A percentile compares a stretch with the other conserved stretches of the same genome.
These are phyloP conservation scores for Pipistrellus kuhlii DNA, from an alignment of 2,797 vertebrate species.

Conservation along the genomic window DNA sequence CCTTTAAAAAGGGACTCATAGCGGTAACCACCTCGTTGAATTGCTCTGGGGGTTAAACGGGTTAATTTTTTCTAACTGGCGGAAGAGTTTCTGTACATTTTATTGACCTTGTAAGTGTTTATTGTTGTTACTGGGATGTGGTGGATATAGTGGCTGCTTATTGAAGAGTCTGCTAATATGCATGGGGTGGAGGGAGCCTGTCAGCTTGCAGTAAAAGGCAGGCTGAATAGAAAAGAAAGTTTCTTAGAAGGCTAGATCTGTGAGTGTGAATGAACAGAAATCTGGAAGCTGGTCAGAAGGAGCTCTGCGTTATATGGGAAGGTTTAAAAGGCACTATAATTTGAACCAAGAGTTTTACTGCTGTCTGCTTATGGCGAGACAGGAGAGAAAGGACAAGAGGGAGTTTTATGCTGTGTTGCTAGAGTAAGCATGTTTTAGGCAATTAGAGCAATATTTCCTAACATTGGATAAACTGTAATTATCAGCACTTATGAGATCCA, in stretches of 20 bases:
- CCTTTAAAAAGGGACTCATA: background rate
- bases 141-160: background rate
- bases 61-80: background rate
- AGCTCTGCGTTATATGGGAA: background rate
- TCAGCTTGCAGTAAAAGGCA: background rate
- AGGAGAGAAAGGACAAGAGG: background rate
- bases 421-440: background rate
- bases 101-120: background rate
- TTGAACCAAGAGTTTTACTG: background rate
- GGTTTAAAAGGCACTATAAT: background rate
- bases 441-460: constrained; percentile 49
- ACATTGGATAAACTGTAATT: constrained; percentile 35
- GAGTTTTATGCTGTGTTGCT: background rate
- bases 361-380: background rate
- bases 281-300: background rate
- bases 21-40: background rate
- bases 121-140: background rate
- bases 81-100: background rate
- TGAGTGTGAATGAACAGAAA: background rate
- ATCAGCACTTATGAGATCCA: background rate
- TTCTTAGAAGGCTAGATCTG: background rate
- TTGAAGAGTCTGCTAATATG: background rate
- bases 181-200: background rate
- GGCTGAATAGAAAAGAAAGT: background rate
- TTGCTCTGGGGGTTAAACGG: background rate